Conservation (phyloP, 2,888 invertebrate genomes). For the Spilosoma lubricipeda region DNA sequence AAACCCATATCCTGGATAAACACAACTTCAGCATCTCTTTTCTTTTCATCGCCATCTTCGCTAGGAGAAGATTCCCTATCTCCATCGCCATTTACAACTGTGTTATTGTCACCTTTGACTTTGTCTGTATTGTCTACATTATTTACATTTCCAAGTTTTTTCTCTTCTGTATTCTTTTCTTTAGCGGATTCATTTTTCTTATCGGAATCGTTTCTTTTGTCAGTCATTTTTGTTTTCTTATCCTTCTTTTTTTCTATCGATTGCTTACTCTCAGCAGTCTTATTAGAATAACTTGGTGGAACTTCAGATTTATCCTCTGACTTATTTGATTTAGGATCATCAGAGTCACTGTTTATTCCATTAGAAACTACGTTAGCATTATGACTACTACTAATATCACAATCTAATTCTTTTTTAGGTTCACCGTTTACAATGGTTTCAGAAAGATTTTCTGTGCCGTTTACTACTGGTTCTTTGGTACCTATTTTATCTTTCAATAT, state of each 20-base stretch:
- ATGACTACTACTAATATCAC: constrained; percentile 86
- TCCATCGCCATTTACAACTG: constrained; percentile 76
- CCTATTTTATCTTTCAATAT: constrained; percentile 68
- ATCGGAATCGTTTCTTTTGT: constrained; percentile 67
- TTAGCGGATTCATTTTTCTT: constrained; percentile 67
- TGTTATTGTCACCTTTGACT: constrained; percentile 67
- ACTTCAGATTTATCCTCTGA: constrained; percentile 70
- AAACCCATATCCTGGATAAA: constrained; percentile 97
- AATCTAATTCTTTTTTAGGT: constrained; percentile 79
- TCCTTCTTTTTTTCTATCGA: constrained; percentile 74
- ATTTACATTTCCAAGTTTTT: constrained; percentile 60
- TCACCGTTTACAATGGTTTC: constrained; percentile 77
- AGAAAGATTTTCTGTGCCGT: constrained; percentile 71
- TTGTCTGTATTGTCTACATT: constrained; percentile 63
- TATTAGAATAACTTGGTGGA: constrained; percentile 60
- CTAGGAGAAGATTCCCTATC: constrained; percentile 80
- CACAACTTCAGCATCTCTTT: constrained; percentile 92
- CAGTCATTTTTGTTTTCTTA: constrained; percentile 67
- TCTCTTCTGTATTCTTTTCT: constrained; percentile 60
- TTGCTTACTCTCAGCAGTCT: constrained; percentile 64
- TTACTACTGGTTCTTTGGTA: constrained; percentile 82
- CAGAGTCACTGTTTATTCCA: constrained; percentile 78
- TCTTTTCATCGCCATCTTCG: constrained; percentile 86
- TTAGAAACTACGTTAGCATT: constrained; percentile 83
- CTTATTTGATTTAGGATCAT: constrained; percentile 76